Conservation (phyloP, 2,113 vertebrate species). For the Stomatorhinus ivindoensis region DNA sequence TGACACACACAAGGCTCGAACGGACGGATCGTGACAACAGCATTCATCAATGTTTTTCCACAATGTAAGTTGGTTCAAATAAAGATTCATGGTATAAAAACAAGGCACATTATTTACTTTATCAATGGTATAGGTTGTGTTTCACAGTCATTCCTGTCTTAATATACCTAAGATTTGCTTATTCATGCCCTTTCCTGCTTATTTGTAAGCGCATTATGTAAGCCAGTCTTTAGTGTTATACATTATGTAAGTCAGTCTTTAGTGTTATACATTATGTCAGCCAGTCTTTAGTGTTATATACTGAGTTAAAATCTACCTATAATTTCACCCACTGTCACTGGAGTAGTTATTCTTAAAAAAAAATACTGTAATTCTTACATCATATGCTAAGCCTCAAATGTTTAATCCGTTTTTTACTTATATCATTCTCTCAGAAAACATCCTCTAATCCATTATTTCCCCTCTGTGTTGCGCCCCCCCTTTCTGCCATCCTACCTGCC, state of each 20-base stretch:
- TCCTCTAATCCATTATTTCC: background rate
- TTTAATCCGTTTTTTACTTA: background rate
- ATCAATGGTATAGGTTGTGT: background rate
- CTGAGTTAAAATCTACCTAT: background rate
- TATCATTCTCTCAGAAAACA: background rate
- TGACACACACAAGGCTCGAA: too few relatives aligned
- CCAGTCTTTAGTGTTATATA: background rate
- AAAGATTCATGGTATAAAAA: constrained; percentile 21
- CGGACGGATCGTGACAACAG: too few relatives aligned
- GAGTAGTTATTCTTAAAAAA: background rate
- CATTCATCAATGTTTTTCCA: constrained; percentile 27
- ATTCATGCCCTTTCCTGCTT: background rate
- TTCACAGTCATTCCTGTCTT: background rate
- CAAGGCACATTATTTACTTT: background rate
- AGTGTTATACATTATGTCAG: too few relatives aligned
- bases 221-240: background rate
- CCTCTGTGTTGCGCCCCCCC: background rate
- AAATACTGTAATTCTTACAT: background rate
- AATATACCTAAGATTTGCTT: background rate
- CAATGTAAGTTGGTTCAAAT: constrained; percentile 45
- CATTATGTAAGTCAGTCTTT: background rate
- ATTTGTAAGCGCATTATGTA: background rate
- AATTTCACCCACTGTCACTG: background rate
- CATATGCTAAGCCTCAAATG: background rate
- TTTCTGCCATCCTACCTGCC: background rate